Conservation (phyloP, 2,888 invertebrate species). For the Eustalomyia histrio region DNA sequence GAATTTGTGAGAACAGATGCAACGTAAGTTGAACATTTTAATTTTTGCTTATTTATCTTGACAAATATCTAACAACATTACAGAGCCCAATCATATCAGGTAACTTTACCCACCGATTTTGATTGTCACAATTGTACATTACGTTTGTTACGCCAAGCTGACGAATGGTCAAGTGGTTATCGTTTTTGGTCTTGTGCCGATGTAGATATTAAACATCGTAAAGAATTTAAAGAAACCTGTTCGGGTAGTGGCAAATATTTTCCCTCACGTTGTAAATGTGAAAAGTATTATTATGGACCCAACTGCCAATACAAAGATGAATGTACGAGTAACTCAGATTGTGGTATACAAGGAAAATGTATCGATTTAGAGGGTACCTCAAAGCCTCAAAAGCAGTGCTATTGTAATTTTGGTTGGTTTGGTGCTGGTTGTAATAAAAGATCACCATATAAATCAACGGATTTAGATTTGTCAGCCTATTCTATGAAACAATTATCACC, state of each 20-base stretch:
- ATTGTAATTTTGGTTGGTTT: constrained; percentile 93
- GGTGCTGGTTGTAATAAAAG: constrained; percentile 91
- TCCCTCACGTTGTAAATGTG: constrained; percentile 89
- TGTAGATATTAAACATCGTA: constrained; percentile 89
- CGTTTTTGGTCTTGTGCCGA: constrained; percentile 98
- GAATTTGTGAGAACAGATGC: constrained; percentile 91
- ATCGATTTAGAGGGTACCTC: constrained; percentile 89
- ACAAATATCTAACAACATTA: constrained; percentile 58
- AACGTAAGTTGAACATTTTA: constrained; percentile 85
- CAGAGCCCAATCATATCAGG: constrained; percentile 90
- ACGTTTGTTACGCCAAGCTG: constrained; percentile 92
- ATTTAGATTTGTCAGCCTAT: constrained; percentile 86
- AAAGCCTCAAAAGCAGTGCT: constrained; percentile 91
- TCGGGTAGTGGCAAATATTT: constrained; percentile 91
- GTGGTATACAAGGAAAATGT: constrained; percentile 92
- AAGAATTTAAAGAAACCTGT: constrained; percentile 90
- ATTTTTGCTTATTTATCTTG: not conserved
- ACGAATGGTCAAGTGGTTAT: constrained; percentile 92
- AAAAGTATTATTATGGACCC: constrained; percentile 88
- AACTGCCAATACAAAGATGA: constrained; percentile 94
- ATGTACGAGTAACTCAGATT: constrained; percentile 91
- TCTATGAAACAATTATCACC: constrained; percentile 86
- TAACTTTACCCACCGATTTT: constrained; percentile 89
- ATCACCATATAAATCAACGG: constrained; percentile 87
- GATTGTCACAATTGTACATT: constrained; percentile 94